phyloP scores from a whole-genome alignment of 64 coral and sea anemone genomes.

The Actinia equina region DNA sequence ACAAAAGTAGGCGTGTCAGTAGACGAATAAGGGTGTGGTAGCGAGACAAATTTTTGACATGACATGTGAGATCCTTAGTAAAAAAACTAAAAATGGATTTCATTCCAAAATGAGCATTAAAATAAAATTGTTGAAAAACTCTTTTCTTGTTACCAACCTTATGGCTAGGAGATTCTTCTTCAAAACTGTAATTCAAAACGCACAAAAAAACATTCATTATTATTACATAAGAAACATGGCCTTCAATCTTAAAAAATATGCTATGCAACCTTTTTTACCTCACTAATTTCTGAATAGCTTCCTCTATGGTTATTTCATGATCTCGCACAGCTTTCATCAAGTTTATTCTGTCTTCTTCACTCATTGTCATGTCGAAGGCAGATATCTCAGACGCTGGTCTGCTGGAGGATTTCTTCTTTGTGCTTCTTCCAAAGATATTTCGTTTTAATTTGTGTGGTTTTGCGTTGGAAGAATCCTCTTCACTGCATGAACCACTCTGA shows the following conservation, averaged over 20 bases:
- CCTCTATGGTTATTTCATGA: slow-evolving; percentile 61
- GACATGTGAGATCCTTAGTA: too few relatives aligned
- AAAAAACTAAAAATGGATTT: too few relatives aligned
- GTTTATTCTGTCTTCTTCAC: slow-evolving; percentile 86
- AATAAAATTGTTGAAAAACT: neutral
- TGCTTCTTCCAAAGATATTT: slow-evolving; percentile 67
- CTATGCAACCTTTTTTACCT: slow-evolving; percentile 30
- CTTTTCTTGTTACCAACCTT: too few relatives aligned
- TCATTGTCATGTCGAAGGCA: slow-evolving; percentile 87
- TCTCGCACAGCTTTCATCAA: slow-evolving; percentile 76
- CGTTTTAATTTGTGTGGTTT: slow-evolving; percentile 77
- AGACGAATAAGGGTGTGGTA: too few relatives aligned
- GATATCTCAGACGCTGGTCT: slow-evolving; percentile 70
- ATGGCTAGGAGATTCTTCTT: neutral
- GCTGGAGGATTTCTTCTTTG: slow-evolving; percentile 54
- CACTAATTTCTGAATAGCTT: slow-evolving; percentile 67
- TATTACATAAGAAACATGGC: neutral
- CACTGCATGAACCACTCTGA: slow-evolving; percentile 28
- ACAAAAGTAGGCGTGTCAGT: too few relatives aligned
- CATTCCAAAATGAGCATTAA: neutral
- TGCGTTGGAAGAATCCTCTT: slow-evolving; percentile 22
- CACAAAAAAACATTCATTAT: neutral
- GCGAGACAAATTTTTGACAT: too few relatives aligned
- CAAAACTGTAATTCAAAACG: neutral
- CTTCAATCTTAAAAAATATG: too few relatives aligned